Evolutionary conservation across 2,888 invertebrate species (phyloP).

Genomic region (Drosophila parthenogenetica): DNA sequence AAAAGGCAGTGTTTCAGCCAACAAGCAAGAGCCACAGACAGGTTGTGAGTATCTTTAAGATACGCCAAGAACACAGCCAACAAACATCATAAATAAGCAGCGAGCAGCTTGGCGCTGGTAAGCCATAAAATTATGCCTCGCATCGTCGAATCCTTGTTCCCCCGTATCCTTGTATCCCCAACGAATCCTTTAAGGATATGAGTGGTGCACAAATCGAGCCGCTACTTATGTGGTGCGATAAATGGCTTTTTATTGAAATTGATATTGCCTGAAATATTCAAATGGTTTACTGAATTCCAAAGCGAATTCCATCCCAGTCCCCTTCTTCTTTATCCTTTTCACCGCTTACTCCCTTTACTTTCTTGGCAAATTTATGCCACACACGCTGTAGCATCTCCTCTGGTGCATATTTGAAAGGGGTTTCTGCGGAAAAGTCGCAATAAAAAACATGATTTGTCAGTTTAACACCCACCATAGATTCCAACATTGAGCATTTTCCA

Average conservation of each 20-base stretch:
- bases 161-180: not conserved
- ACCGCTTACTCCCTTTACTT: too few relatives aligned
- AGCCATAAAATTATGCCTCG: slow-evolving; percentile 81
- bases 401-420: slow-evolving; percentile 45
- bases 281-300: slow-evolving; percentile 47
- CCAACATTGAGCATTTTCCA: slow-evolving; percentile 30
- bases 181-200: slow-evolving; percentile 67
- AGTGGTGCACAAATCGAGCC: slow-evolving; percentile 23
- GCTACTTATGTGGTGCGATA: slow-evolving; percentile 80
- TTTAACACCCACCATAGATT: slow-evolving; percentile 77
- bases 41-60: slow-evolving; percentile 69
- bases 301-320: not conserved
- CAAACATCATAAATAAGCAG: slow-evolving; percentile 68
- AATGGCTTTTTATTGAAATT: slow-evolving; percentile 84
- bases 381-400: not conserved
- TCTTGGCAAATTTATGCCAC: slow-evolving; percentile 39
- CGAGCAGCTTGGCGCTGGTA: slow-evolving; percentile 31
- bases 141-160: slow-evolving; percentile 58
- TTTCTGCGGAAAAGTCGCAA: slow-evolving; percentile 64
- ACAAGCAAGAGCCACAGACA: slow-evolving; percentile 44
- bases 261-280: slow-evolving; percentile 82
- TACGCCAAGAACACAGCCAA: slow-evolving; percentile 50
- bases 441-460: slow-evolving; percentile 84
- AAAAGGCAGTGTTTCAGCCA: slow-evolving; percentile 2
- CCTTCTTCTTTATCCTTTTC: not conserved